Percentiles rank a stretch among this genome's conserved stretches.
Evolutionary conservation across 2,888 invertebrate genomes (phyloP).

Genomic region (Tiliacea citrago): DNA sequence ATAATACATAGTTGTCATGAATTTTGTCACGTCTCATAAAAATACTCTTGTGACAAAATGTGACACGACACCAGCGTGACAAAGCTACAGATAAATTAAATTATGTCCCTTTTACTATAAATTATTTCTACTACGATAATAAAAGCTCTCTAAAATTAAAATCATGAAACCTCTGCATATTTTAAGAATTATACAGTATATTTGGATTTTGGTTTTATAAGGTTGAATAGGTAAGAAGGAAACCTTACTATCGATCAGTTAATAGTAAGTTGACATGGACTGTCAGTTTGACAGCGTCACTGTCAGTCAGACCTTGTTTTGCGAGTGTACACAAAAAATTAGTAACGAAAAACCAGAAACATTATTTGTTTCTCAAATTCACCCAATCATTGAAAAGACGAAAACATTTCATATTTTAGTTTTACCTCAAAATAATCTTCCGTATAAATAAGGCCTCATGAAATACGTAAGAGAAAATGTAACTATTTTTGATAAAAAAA

Average conservation of each 20-base stretch:
- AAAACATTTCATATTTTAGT: constrained; percentile 1
- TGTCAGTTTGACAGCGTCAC: neutral
- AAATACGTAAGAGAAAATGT: constrained; percentile 25
- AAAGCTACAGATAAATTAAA: neutral
- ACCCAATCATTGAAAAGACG: neutral
- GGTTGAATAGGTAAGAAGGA: neutral
- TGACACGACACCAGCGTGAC: neutral
- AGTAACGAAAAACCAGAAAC: neutral
- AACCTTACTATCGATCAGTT: too few relatives aligned
- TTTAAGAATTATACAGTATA: constrained; percentile 17
- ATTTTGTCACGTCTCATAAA: constrained; percentile 10
- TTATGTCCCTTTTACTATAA: neutral
- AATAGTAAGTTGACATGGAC: neutral
- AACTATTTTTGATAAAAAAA: constrained; percentile 55
- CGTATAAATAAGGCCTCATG: constrained; percentile 17
- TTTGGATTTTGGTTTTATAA: constrained; percentile 7
- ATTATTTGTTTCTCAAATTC: constrained; percentile 11
- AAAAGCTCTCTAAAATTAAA: constrained; percentile 40
- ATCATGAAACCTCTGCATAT: constrained; percentile 13
- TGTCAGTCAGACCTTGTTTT: neutral
- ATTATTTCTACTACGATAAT: constrained; percentile 4
- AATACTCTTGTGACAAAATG: neutral
- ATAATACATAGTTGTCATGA: neutral
- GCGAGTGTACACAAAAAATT: neutral
- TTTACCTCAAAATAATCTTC: constrained; percentile 45